Percentiles rank a stretch among this genome's conserved stretches.
These are phyloP conservation scores for Crioceris asparagi DNA, from an alignment of 2,888 invertebrate genomes.

Conservation along the genomic window DNA sequence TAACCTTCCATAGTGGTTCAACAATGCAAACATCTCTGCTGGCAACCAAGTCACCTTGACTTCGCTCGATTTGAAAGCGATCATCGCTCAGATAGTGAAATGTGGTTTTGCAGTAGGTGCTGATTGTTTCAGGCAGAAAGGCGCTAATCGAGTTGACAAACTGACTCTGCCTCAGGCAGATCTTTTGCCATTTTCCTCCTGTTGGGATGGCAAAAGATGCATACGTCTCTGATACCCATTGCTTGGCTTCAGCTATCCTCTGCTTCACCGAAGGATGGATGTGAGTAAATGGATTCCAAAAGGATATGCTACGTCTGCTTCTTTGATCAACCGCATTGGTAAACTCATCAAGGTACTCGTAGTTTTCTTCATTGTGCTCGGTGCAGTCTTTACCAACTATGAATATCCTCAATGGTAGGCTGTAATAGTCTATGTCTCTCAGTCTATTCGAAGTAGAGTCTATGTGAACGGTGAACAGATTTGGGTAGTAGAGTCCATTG, in stretches of 20 bases:
- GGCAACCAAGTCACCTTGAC: constrained; percentile 73
- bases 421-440: constrained; percentile 73
- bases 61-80: constrained; percentile 56
- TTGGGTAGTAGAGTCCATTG: constrained; percentile 73
- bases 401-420: constrained; percentile 64
- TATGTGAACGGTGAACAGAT: constrained; percentile 75
- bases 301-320: too few species aligned
- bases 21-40: constrained; percentile 67
- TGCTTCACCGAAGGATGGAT: constrained; percentile 53
- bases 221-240: constrained; percentile 78
- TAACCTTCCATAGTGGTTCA: constrained; percentile 71
- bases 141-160: constrained; percentile 68
- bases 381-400: constrained; percentile 63
- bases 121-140: constrained; percentile 64
- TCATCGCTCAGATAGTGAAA: constrained; percentile 72
- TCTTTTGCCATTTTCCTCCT: constrained; percentile 67
- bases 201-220: constrained; percentile 82
- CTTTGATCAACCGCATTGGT: constrained; percentile 18
- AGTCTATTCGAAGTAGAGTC: constrained; percentile 74
- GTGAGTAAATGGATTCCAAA: constrained; percentile 23
- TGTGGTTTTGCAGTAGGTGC: constrained; percentile 61
- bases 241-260: constrained; percentile 64
- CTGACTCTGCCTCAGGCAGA: constrained; percentile 70
- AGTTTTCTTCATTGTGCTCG: constrained; percentile 44
- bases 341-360: constrained; percentile 42